These are phyloP conservation scores for Lepilemur septentrionalis DNA, from an alignment of 2,797 vertebrate genomes.

Conservation along the genomic window DNA sequence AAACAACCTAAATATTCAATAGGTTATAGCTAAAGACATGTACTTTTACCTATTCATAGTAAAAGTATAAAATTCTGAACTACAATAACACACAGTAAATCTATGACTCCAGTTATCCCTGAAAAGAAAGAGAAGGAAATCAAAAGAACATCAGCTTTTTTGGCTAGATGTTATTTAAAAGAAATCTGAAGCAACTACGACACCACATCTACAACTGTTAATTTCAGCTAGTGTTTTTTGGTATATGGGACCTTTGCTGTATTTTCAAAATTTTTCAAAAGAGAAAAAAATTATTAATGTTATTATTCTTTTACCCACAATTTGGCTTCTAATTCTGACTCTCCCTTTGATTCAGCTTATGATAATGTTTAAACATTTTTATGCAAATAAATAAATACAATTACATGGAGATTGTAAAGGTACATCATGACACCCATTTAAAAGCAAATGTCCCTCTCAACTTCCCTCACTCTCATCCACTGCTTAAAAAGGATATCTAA, in stretches of 20 bases:
- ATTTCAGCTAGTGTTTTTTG: background rate
- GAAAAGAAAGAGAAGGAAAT: background rate
- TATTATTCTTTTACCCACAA: background rate
- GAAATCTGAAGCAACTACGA: constrained; percentile 29
- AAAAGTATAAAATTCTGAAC: background rate
- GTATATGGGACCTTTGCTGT: background rate
- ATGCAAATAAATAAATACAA: background rate
- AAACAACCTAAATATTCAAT: background rate
- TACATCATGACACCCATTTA: background rate
- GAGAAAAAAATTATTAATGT: background rate
- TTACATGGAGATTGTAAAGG: background rate
- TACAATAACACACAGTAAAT: background rate
- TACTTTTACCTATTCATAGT: background rate
- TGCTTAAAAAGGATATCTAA: background rate
- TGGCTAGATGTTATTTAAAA: background rate
- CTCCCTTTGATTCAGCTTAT: background rate
- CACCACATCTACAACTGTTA: background rate
- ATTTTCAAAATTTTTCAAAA: constrained; percentile 24
- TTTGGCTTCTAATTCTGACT: background rate
- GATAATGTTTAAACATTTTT: background rate
- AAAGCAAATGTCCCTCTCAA: background rate
- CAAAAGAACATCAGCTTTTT: background rate
- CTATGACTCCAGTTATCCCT: background rate
- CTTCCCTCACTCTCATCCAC: rapidly evolving
- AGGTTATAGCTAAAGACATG: background rate